phyloP scores from a whole-genome alignment of 2,113 vertebrate species.

The Grammomys dolichurus region DNA sequence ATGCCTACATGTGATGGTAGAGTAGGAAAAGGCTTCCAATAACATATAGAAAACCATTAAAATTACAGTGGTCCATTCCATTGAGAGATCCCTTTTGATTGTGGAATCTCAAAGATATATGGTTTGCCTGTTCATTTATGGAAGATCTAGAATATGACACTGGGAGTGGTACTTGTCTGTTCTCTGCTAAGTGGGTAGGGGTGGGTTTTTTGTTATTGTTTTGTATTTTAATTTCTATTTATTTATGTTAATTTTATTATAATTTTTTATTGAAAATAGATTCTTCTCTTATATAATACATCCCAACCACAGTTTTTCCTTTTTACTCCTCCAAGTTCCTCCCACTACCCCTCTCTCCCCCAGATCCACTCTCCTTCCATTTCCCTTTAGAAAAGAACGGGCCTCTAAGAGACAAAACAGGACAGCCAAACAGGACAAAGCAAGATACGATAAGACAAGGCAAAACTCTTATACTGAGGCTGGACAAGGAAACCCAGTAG shows the following conservation, averaged over 20 bases:
- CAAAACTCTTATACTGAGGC: background rate
- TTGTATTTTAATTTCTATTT: background rate
- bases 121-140: conserved; percentile 11
- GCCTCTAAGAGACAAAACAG: background rate
- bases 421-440: background rate
- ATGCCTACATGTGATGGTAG: background rate
- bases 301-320: background rate
- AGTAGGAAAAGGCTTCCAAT: background rate
- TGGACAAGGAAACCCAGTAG: background rate
- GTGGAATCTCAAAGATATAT: background rate
- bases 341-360: background rate
- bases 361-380: background rate
- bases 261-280: background rate
- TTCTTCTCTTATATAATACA: background rate
- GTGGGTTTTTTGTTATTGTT: background rate
- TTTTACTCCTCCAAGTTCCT: background rate
- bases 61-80: background rate
- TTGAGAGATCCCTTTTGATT: conserved; percentile 8
- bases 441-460: background rate
- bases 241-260: background rate
- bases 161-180: background rate
- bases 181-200: conserved; percentile 27
- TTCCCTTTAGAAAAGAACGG: background rate
- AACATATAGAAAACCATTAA: conserved; percentile 17
- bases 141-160: conserved; percentile 15